These are phyloP conservation scores for Acrocyrtus sp. DNA, from an alignment of 2,888 invertebrate genomes.

Conservation along the genomic window DNA sequence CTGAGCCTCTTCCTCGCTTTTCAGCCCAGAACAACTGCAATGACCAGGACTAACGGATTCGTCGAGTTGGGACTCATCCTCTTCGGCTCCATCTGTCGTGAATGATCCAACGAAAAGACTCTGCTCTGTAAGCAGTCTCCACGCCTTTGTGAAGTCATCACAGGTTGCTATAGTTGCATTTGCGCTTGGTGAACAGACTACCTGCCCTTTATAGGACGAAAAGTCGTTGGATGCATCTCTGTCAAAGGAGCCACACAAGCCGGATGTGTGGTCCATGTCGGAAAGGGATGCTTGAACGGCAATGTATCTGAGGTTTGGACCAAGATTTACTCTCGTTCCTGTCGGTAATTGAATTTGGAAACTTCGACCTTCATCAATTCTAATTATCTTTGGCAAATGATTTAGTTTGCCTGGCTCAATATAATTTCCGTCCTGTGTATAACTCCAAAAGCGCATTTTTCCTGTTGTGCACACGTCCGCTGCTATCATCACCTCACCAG, in stretches of 20 bases:
- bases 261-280: slow-evolving; percentile 63
- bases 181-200: slow-evolving; percentile 56
- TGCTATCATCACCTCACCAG: slow-evolving; percentile 61
- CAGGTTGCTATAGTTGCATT: slow-evolving; percentile 51
- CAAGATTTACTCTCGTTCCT: slow-evolving; percentile 62
- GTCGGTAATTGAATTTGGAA: slow-evolving; percentile 63
- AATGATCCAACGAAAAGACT: slow-evolving; percentile 62
- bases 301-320: slow-evolving; percentile 63
- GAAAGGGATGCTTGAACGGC: slow-evolving; percentile 62
- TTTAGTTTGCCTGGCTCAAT: slow-evolving; percentile 59
- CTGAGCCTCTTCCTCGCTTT: slow-evolving; percentile 54
- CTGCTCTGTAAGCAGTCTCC: slow-evolving; percentile 60
- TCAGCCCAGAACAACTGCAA: slow-evolving; percentile 61
- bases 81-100: slow-evolving; percentile 54
- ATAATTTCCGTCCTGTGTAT: slow-evolving; percentile 60
- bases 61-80: slow-evolving; percentile 48
- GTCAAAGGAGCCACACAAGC: slow-evolving; percentile 64
- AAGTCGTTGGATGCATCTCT: slow-evolving; percentile 63
- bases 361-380: slow-evolving; percentile 62
- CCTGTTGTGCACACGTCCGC: slow-evolving; percentile 61
- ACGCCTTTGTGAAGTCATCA: slow-evolving; percentile 60
- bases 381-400: slow-evolving; percentile 62
- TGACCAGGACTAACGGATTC: slow-evolving; percentile 57
- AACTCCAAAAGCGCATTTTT: slow-evolving; percentile 62
- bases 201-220: slow-evolving; percentile 58